A percentile compares a stretch with the other conserved stretches of the same genome.
Conservation (phyloP, 2,888 invertebrate genomes). For the Nysson spinosus region DNA sequence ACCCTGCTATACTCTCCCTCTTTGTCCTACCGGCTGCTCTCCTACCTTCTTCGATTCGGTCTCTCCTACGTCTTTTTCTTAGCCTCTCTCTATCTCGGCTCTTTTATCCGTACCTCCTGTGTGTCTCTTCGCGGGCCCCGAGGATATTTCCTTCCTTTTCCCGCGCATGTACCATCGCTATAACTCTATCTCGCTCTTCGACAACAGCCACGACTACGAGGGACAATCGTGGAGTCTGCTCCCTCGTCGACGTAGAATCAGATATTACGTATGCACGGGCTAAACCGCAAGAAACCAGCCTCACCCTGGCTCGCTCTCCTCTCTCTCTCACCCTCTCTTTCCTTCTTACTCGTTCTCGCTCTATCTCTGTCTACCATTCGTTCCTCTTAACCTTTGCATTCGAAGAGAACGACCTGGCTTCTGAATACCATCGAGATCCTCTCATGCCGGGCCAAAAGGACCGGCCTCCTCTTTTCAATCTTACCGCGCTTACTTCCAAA, state of each 20-base stretch:
- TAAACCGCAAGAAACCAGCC: conserved; percentile 67
- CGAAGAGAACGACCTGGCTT: conserved; percentile 44
- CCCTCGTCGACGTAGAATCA: conserved; percentile 69
- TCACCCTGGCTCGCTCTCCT: conserved; percentile 36
- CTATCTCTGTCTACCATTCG: conserved; percentile 9
- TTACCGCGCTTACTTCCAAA: conserved; percentile 9
- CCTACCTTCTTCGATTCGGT: conserved; percentile 13
- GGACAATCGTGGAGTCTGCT: conserved; percentile 60
- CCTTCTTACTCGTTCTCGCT: conserved; percentile 36
- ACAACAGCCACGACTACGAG: conserved; percentile 45
- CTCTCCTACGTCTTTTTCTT: conserved; percentile 38
- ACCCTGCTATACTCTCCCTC: not conserved
- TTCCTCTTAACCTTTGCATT: conserved; percentile 48
- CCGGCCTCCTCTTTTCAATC: conserved; percentile 30
- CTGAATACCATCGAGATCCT: conserved; percentile 45
- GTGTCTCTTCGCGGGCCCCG: conserved; percentile 20
- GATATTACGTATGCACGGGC: conserved; percentile 74
- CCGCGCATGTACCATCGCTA: conserved; percentile 30
- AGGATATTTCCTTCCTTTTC: conserved; percentile 37
- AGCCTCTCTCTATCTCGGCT: conserved; percentile 44
- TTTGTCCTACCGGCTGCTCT: conserved; percentile 4
- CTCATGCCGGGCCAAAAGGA: conserved; percentile 8
- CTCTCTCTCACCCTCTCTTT: conserved; percentile 40
- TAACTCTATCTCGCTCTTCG: conserved; percentile 31
- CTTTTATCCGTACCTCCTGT: conserved; percentile 49